Evolutionary conservation across 2,113 vertebrate species (phyloP), one percentile per base, ranked within the genome.

Genomic region (Labeo rohita): DNA sequence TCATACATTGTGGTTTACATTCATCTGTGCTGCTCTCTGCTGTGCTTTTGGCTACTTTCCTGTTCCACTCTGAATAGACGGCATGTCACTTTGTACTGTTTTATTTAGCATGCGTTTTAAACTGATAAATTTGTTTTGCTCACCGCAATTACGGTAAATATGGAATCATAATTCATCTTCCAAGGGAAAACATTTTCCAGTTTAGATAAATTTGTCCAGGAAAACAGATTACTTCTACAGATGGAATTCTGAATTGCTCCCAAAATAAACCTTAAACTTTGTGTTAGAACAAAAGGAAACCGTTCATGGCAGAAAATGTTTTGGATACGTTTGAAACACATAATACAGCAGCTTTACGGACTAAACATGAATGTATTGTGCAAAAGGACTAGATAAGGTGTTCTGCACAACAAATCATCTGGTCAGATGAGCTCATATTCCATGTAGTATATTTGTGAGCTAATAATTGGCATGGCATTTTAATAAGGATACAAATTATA

Each of bases 121-220:
- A 49, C 16, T 84, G 18, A 59, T 56, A 56, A 34, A 68, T 52
- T 47, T 80, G 45, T 80, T 88, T 50, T 52, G 54, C 65, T 77
- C 79, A 66, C n/a, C 28, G 16, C 78, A 65, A 80, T 65, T 63
- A 66, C 10, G 59, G 66, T 77, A 83, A 72, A 18, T 16, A 73
- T 49, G 45, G 70, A 79, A 72, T 54, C 9, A 45, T 28, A 54
- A 28, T 18, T 70, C 39, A 72, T n/a, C 54, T 73, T 47, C 21
- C 63, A 36, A 52, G 43, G 49, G 43, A 73, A 84, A 47, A 77
- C 84, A 56, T 83, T 85, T 89, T 87, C 86, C 86, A 85, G 59
- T 83, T 80, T 81, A 65, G 73, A 68, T 77, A 28, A 83, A 34
- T 81, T 61, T 83, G 75, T 56, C 65, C 45, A 39, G 36, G 49